Conservation (phyloP, 1,140 invertebrate species). For the Heliothis virescens region DNA sequence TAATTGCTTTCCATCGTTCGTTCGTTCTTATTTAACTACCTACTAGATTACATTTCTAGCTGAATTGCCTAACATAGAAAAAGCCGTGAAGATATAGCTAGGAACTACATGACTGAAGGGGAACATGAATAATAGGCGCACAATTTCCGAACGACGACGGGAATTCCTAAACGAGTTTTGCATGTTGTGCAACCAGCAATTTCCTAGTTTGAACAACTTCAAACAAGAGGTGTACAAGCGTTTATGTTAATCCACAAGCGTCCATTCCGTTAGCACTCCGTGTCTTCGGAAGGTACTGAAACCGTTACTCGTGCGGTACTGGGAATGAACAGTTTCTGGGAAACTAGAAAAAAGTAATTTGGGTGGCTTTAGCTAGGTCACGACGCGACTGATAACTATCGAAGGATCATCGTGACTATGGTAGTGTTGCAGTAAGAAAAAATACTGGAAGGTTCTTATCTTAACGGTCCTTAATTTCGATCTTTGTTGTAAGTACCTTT, state of each 20-base stretch:
- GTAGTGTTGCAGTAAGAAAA: slow-evolving; percentile 23
- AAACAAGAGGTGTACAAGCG: slow-evolving; percentile 57
- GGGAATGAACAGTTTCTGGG: slow-evolving; percentile 10
- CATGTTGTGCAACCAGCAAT: slow-evolving; percentile 53
- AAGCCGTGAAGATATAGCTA: no score
- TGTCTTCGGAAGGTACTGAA: neutral
- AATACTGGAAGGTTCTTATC: neutral
- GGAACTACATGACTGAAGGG: neutral
- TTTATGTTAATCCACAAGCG: slow-evolving; percentile 66
- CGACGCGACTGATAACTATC: slow-evolving; percentile 34
- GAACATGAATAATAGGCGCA: neutral
- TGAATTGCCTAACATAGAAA: no score
- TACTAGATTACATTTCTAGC: no score
- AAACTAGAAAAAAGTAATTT: slow-evolving; percentile 18
- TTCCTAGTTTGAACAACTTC: slow-evolving; percentile 56
- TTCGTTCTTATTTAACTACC: no score
- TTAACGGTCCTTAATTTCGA: slow-evolving; percentile 28
- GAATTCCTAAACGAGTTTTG: slow-evolving; percentile 38
- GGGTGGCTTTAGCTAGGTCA: slow-evolving; percentile 15
- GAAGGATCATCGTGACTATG: slow-evolving; percentile 32
- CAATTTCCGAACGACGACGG: neutral
- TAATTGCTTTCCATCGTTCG: neutral
- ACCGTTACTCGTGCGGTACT: slow-evolving; percentile 33
- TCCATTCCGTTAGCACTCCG: slow-evolving; percentile 45
- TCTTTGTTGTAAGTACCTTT: neutral